Evolutionary conservation across 2,888 invertebrate genomes (phyloP).

Genomic region (Hyposoter didymator): DNA sequence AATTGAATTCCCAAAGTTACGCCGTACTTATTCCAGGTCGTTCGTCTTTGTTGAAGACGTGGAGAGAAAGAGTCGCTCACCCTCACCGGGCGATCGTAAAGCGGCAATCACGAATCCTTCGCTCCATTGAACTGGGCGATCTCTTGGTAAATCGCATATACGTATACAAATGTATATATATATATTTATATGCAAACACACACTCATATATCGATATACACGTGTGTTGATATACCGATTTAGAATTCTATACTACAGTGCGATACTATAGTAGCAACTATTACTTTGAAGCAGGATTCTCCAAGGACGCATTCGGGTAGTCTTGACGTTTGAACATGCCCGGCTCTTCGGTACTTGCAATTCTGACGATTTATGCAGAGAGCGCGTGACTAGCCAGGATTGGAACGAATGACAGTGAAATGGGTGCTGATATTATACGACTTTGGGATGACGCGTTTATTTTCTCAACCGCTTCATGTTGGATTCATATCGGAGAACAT

Average conservation of each 20-base stretch:
- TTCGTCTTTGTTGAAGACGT: slow-evolving; percentile 50
- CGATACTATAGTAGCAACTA: slow-evolving; percentile 47
- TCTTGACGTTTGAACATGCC: slow-evolving; percentile 50
- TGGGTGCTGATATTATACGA: slow-evolving; percentile 66
- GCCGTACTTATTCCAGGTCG: slow-evolving; percentile 36
- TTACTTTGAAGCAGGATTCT: slow-evolving; percentile 63
- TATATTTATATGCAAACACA: slow-evolving; percentile 1
- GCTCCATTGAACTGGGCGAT: slow-evolving; percentile 60
- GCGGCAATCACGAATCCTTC: slow-evolving; percentile 65
- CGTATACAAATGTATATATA: background rate
- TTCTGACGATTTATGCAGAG: slow-evolving; percentile 60
- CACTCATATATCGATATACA: background rate
- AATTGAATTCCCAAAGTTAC: slow-evolving; percentile 41
- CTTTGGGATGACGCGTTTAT: slow-evolving; percentile 70
- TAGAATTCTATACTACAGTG: slow-evolving; percentile 56
- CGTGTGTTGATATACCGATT: slow-evolving; percentile 37
- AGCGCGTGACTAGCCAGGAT: slow-evolving; percentile 50
- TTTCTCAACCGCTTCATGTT: slow-evolving; percentile 33
- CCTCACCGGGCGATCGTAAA: slow-evolving; percentile 60
- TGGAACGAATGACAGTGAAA: slow-evolving; percentile 55
- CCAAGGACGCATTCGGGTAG: slow-evolving; percentile 62
- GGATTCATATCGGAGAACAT: slow-evolving; percentile 69
- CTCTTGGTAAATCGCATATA: slow-evolving; percentile 50
- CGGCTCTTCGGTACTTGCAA: slow-evolving; percentile 52
- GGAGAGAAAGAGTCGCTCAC: slow-evolving; percentile 33